Evolutionary conservation across 1,140 invertebrate species (phyloP), one percentile per base, ranked within the genome.

Genomic region (Heliconius congener): DNA sequence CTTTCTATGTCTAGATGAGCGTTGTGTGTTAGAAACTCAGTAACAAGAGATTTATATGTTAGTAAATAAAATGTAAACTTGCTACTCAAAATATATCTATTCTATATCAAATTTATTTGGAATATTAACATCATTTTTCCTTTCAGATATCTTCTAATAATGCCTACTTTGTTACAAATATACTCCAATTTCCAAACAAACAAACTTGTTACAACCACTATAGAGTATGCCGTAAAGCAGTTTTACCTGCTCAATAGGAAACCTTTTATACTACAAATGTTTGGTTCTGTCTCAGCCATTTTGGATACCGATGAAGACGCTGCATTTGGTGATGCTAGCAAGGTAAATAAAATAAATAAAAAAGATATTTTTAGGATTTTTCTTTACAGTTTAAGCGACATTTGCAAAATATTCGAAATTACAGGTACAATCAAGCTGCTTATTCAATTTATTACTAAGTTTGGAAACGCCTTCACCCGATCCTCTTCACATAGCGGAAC

Each of bases 131-230:
- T 46, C 16, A 46, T 46, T 52, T 6, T 52, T 52, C 18, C 50
- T 52, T 94, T 82, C 91, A 98, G 98, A 6, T 99, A 99, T 91
- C 95, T 99, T 39, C 95, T 99, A 81, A 99, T 99, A 74, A 99
- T 99, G 97, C 99, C 99, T 30, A 99, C 99, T 1, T 94, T 99
- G 18, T 92, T 99, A 55, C 97, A 99, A 95, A 97, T 99, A 37
- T 99, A 99, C 94, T 98, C 98, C 6, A 99, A 99, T 85, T 98
- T 99, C 93, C 99, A 99, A 95, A 99, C 98, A 0, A 99, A 99
- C 94, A 97, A 97, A 90, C 93, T 99, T 23, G 97, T 99, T 1
- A 99, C 98, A 1, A 97, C 98, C 1, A 99, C 99, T 0, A 98
- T 99, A 72, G 99, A 99, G 91, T 99, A 99, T 92, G 98, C 98